Evolutionary conservation across 2,797 vertebrate genomes (phyloP).

Genomic region (Neosilurus mollespiculum): DNA sequence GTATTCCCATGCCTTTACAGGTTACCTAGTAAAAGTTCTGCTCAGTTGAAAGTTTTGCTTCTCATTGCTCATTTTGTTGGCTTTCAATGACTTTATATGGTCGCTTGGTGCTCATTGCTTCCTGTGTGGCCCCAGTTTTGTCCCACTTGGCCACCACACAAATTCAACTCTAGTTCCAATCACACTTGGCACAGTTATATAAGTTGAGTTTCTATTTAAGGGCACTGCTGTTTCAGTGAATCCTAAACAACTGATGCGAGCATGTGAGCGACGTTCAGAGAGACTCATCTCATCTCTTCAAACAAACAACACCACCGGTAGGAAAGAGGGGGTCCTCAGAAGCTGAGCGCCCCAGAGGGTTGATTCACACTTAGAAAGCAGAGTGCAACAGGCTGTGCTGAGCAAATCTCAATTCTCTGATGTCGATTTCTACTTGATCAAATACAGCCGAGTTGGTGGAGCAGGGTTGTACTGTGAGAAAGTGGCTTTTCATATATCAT

Average conservation of each 20-base stretch:
- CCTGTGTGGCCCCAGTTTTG: neutral
- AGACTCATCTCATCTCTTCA: slow-evolving; percentile 36
- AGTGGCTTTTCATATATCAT: slow-evolving; percentile 8
- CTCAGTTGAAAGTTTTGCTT: too few relatives aligned
- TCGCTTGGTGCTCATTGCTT: too few relatives aligned
- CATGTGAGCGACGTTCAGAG: slow-evolving; percentile 29
- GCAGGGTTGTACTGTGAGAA: slow-evolving; percentile 14
- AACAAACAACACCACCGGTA: neutral
- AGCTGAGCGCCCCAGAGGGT: slow-evolving; percentile 45
- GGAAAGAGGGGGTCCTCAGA: neutral
- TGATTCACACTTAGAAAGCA: slow-evolving; percentile 39
- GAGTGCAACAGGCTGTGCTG: slow-evolving; percentile 30
- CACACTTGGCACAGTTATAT: neutral
- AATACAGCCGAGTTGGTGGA: slow-evolving; percentile 28
- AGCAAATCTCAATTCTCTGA: slow-evolving; percentile 38
- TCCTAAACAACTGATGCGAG: slow-evolving; percentile 16
- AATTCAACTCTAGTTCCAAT: too few relatives aligned
- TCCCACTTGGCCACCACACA: neutral
- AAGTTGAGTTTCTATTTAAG: slow-evolving; percentile 11
- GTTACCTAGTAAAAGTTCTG: too few relatives aligned
- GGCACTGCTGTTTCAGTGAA: slow-evolving; percentile 14
- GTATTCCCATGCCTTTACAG: too few relatives aligned
- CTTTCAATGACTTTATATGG: too few relatives aligned
- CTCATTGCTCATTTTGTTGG: too few relatives aligned
- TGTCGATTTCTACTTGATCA: slow-evolving; percentile 45